These are phyloP conservation scores for Sarcophaga carnaria DNA, from an alignment of 2,888 invertebrate genomes.

Conservation along the genomic window DNA sequence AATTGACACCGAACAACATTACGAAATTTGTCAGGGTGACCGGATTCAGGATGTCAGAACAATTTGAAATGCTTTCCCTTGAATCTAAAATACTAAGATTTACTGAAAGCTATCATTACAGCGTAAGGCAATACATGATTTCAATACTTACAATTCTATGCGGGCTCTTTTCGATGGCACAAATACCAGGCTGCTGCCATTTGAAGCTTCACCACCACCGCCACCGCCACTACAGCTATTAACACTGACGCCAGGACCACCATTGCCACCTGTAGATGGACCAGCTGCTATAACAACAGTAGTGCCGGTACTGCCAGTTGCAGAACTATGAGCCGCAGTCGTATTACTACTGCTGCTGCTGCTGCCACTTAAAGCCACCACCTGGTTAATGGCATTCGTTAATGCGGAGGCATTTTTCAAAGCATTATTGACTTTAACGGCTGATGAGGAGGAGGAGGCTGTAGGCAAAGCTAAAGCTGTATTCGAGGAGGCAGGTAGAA, in stretches of 20 bases:
- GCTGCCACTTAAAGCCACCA: constrained; percentile 31
- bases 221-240: constrained; percentile 58
- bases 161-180: constrained; percentile 83
- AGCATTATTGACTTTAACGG: constrained; percentile 26
- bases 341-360: constrained; percentile 16
- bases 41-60: too few relatives aligned
- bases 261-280: background rate
- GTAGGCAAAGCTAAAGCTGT: constrained; percentile 5
- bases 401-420: constrained; percentile 51
- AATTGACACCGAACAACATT: too few relatives aligned
- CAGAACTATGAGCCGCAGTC: background rate
- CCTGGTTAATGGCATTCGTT: constrained; percentile 55
- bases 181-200: constrained; percentile 80
- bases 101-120: background rate
- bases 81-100: too few relatives aligned
- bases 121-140: background rate
- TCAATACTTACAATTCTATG: constrained; percentile 78
- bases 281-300: too few relatives aligned
- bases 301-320: too few relatives aligned
- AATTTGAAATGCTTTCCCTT: too few relatives aligned
- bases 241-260: constrained; percentile 48
- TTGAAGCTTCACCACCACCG: constrained; percentile 75
- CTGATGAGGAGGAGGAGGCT: background rate
- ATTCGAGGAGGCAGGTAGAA: constrained; percentile 38
- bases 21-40: too few relatives aligned